phyloP scores from a whole-genome alignment of 2,113 vertebrate species.

The Indri indri region DNA sequence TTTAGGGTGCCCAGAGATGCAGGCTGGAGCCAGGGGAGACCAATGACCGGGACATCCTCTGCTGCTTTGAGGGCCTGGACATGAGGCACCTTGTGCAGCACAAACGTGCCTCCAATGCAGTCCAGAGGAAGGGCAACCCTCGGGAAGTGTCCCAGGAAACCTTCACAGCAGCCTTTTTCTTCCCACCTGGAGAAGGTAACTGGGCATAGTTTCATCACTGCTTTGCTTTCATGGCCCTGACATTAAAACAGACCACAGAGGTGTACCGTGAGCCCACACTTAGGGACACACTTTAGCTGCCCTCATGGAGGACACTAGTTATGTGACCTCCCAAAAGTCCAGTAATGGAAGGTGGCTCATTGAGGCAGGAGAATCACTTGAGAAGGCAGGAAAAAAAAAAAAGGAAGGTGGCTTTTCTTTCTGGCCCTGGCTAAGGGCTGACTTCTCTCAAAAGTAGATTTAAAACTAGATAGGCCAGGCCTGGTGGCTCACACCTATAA shows the following conservation, averaged over 20 bases:
- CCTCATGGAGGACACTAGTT: background rate
- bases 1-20: background rate
- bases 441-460: background rate
- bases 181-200: background rate
- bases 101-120: background rate
- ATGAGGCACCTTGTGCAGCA: background rate
- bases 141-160: background rate
- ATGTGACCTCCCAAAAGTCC: background rate
- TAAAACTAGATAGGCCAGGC: background rate
- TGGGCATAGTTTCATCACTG: rapidly evolving
- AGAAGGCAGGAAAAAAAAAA: no score
- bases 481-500: no score
- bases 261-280: background rate
- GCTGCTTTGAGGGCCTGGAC: background rate
- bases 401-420: background rate
- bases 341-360: background rate
- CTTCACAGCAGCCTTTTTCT: background rate
- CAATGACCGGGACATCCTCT: rapidly evolving
- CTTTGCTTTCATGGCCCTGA: background rate
- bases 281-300: background rate
- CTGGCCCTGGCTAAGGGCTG: background rate
- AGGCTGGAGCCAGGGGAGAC: background rate
- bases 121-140: background rate
- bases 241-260: background rate
- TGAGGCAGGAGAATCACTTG: no score